Conservation (phyloP, 2,113 vertebrate species). For the Salvelinus fontinalis region DNA sequence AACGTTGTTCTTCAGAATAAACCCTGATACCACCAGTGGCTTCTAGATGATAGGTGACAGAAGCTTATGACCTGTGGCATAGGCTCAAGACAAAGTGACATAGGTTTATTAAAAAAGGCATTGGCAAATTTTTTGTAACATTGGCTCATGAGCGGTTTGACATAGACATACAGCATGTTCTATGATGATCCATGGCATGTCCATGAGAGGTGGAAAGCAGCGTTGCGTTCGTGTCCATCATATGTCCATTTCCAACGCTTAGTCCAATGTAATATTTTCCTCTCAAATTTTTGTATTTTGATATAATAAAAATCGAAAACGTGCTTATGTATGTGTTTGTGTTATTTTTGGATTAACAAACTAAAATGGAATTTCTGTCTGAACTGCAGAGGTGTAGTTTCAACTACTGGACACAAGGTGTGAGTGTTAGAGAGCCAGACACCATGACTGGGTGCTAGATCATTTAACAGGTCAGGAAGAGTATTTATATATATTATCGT, state of each 20-base stretch:
- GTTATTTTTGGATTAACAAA: constrained; percentile 20
- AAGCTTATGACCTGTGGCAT: background rate
- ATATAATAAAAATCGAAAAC: constrained; percentile 78
- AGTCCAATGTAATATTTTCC: constrained; percentile 77
- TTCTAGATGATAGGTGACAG: constrained; percentile 27
- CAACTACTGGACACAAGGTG: constrained; percentile 60
- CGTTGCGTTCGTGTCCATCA: constrained; percentile 72
- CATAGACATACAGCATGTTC: constrained; percentile 40
- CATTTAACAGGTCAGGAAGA: too few relatives aligned
- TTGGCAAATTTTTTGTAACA: constrained; percentile 34
- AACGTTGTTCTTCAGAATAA: constrained; percentile 56
- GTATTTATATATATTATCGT: too few relatives aligned
- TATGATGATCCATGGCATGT: constrained; percentile 58
- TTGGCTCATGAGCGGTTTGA: constrained; percentile 51
- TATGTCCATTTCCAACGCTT: constrained; percentile 77
- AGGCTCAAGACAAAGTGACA: background rate
- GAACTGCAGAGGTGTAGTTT: constrained; percentile 57
- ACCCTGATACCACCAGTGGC: constrained; percentile 48
- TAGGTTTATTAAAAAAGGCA: constrained; percentile 36
- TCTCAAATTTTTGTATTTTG: constrained; percentile 84
- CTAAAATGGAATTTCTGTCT: background rate
- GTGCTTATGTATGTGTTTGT: constrained; percentile 8
- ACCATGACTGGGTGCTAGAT: too few relatives aligned
- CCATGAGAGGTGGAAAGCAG: constrained; percentile 69
- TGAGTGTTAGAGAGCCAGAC: constrained; percentile 53